A percentile compares a stretch with the other conserved stretches of the same genome.
Evolutionary conservation across 2,113 vertebrate species (phyloP).

Genomic region (Tilapia sparmanii): DNA sequence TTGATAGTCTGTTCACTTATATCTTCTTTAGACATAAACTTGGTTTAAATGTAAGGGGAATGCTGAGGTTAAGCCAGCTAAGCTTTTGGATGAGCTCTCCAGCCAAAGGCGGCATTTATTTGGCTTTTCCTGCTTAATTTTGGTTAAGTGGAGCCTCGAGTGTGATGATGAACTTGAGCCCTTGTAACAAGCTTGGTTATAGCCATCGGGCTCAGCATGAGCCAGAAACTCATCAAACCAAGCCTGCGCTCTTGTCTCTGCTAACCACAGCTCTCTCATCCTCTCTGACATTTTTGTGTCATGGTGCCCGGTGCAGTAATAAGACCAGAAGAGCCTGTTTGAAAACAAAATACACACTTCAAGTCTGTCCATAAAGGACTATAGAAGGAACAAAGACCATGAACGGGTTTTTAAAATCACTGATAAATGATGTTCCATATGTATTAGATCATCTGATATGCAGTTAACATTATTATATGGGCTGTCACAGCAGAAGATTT

Average conservation of each 20-base stretch:
- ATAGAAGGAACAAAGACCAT: neutral
- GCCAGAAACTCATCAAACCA: conserved; percentile 51
- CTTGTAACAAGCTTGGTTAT: conserved; percentile 44
- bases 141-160: conserved; percentile 45
- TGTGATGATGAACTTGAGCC: conserved; percentile 57
- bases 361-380: conserved; percentile 44
- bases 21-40: neutral
- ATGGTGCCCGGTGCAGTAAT: conserved; percentile 55
- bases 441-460: neutral
- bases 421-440: conserved; percentile 37
- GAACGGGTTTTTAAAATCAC: conserved; percentile 20
- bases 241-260: conserved; percentile 22
- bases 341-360: conserved; percentile 61
- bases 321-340: conserved; percentile 46
- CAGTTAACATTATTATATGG: neutral
- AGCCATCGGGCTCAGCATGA: conserved; percentile 14
- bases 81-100: neutral
- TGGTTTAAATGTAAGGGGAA: neutral
- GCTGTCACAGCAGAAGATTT: neutral
- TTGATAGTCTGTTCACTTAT: neutral
- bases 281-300: conserved; percentile 52
- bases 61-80: neutral
- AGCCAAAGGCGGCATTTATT: conserved; percentile 15
- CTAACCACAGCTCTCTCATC: conserved; percentile 53
- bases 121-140: conserved; percentile 38